Evolutionary conservation across 2,113 vertebrate species (phyloP).

Genomic region (Myotis brandtii): DNA sequence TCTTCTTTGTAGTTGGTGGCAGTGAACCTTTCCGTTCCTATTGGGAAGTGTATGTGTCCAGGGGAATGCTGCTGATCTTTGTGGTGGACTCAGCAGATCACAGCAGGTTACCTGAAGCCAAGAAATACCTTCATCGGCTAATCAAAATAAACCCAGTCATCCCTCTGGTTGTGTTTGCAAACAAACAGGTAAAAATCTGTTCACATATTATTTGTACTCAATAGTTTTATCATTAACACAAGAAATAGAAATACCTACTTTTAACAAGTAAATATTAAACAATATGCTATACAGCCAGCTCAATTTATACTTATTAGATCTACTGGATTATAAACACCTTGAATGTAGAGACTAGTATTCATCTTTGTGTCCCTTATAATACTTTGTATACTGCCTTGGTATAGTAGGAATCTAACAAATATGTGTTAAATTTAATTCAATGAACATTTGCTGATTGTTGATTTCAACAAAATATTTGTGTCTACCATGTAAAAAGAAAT

Average conservation of each 20-base stretch:
- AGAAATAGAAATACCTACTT: background rate
- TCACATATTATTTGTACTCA: background rate
- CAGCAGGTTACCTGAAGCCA: conserved; percentile 90
- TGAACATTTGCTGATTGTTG: background rate
- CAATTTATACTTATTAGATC: background rate
- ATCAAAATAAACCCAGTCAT: conserved; percentile 87
- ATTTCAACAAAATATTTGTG: conserved; percentile 22
- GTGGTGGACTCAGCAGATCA: conserved; percentile 94
- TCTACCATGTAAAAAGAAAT: background rate
- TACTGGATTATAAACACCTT: conserved; percentile 16
- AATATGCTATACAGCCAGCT: background rate
- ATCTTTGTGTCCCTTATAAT: background rate
- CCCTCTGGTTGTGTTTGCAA: conserved; percentile 94
- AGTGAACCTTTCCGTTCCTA: conserved; percentile 90
- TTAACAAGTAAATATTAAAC: background rate
- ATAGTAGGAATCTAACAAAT: conserved; percentile 10
- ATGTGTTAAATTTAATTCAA: background rate
- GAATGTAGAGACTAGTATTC: background rate
- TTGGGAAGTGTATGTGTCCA: conserved; percentile 92
- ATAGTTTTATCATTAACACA: background rate
- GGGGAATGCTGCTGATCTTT: conserved; percentile 91
- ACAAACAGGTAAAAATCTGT: conserved; percentile 93
- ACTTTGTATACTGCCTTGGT: background rate
- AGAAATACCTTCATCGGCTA: conserved; percentile 91
- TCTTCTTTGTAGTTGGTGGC: conserved; percentile 90